A percentile compares a stretch with the other conserved stretches of the same genome.
These are phyloP conservation scores for Platycnemis pennipes DNA, from an alignment of 2,888 invertebrate genomes.

Conservation along the genomic window DNA sequence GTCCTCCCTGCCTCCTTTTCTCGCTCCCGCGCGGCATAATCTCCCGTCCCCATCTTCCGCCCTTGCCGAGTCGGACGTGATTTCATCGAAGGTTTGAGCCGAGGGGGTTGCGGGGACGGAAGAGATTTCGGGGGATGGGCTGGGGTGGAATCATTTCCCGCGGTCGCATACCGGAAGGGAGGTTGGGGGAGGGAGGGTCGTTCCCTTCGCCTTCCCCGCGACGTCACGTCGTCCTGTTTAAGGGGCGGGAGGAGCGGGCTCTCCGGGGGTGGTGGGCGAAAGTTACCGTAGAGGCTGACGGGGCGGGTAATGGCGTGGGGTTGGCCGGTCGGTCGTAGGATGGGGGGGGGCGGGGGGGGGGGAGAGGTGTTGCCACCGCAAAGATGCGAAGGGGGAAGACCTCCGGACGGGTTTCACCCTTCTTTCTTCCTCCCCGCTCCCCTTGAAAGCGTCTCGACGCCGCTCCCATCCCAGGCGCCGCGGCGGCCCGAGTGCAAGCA, in stretches of 20 bases:
- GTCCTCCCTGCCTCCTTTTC: neutral
- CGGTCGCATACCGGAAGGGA: neutral
- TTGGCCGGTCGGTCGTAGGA: neutral
- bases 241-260: neutral
- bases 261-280: neutral
- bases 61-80: conserved; percentile 60
- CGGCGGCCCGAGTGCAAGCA: neutral
- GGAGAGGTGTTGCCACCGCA: neutral
- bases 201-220: conserved; percentile 33
- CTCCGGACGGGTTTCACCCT: neutral
- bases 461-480: neutral
- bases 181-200: neutral
- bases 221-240: conserved; percentile 55
- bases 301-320: neutral
- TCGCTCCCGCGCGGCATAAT: neutral
- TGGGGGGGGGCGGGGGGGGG: neutral
- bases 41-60: neutral
- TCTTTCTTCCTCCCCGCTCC: neutral
- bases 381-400: neutral
- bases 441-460: neutral
- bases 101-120: conserved; percentile 28
- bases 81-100: conserved; percentile 49
- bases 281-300: neutral
- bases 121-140: neutral
- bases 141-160: neutral